Evolutionary conservation across 1,140 invertebrate species (phyloP), one percentile per base, ranked within the genome.

Genomic region (Melanaphis sacchari): DNA sequence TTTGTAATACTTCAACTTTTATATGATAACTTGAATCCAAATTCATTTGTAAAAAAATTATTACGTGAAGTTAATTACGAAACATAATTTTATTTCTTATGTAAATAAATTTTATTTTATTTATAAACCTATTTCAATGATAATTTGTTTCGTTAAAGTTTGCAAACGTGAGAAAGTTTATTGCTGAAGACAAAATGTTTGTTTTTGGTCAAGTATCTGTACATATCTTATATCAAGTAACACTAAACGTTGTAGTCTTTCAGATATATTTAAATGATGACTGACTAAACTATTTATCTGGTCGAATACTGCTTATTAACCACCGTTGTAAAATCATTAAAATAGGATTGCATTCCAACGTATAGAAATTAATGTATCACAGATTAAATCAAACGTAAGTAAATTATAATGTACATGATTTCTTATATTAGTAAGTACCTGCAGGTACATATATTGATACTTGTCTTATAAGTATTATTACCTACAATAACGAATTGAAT

Each of bases 361-460:
- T 15, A 76, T 76, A 76, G 36, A 76, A n/a, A 76, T n/a, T 76
- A n/a, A 76, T 76, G 59, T n/a, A 76, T 36, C 31, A 76, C 31
- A 36, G 59, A 76, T 36, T n/a, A n/a, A 76, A 76, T 76, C 31
- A 76, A 76, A n/a, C 31, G 31, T 76, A 66, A 66, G 31, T 76
- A 66, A 66, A 66, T 66, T 66, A 66, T 66, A 66, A 66, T 66
- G 31, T 66, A 66, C 59, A n/a, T n/a, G 59, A 66, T 66, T 66
- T 66, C 59, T 66, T 66, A n/a, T 66, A n/a, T 76, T 36, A 18
- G 54, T 59, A 31, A 26, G 54, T 76, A n/a, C 31, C 59, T 49
- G 46, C 46, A 9, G 9, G 9, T 66, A 18, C 59, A 18, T 76
- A 18, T 76, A 76, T 76, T n/a, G 15, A n/a, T n/a, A n/a, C n/a